Percentiles rank a stretch among this genome's conserved stretches.
Evolutionary conservation across 2,797 vertebrate species (phyloP).

Genomic region (Cossypha heuglini): DNA sequence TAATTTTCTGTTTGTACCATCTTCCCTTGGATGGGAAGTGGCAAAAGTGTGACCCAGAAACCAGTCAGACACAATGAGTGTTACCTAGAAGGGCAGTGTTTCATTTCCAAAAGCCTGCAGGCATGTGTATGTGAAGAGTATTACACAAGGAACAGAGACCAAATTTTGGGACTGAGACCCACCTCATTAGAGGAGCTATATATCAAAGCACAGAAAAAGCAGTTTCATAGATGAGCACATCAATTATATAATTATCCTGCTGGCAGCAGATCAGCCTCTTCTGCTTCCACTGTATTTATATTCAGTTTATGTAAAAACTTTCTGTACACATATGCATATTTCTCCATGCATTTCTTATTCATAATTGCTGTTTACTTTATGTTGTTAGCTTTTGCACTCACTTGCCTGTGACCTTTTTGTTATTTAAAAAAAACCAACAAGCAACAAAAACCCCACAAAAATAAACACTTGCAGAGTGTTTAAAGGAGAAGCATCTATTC

Average conservation of each 20-base stretch:
- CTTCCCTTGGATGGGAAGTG: background rate
- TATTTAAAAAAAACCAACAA: background rate
- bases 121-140: background rate
- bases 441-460: background rate
- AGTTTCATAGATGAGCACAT: background rate
- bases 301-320: conserved; percentile 4
- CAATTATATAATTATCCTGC: conserved; percentile 44
- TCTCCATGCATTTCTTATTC: background rate
- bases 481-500: background rate
- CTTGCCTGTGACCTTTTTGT: background rate
- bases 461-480: background rate
- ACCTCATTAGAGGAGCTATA: conserved; percentile 12
- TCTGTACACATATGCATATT: background rate
- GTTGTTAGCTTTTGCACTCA: background rate
- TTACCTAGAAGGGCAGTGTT: background rate
- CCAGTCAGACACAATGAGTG: accelerated
- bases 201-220: conserved; percentile 29
- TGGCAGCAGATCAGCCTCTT: background rate
- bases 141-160: background rate
- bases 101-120: background rate
- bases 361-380: background rate
- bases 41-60: background rate
- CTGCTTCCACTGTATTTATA: conserved; percentile 23
- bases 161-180: background rate
- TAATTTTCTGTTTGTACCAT: background rate